These are phyloP conservation scores for human (Homo sapiens) DNA, from an alignment of 2,113 vertebrate species.

Conservation along the genomic window DNA sequence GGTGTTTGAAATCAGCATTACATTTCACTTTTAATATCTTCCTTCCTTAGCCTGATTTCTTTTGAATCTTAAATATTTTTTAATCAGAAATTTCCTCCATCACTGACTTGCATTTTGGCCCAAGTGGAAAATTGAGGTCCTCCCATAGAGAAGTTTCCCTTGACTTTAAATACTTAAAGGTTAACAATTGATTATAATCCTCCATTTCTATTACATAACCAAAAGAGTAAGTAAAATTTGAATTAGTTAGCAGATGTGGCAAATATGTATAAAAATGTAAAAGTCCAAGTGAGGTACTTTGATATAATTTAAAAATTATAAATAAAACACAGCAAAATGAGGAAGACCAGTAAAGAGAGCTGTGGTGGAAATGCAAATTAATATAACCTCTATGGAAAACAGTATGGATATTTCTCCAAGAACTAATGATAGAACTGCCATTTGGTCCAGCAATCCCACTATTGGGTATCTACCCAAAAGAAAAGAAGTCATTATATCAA, in stretches of 20 bases:
- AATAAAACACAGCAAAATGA: not conserved
- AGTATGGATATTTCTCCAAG: too few relatives aligned
- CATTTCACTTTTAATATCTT: not conserved
- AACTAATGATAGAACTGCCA: not conserved
- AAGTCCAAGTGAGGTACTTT: not conserved
- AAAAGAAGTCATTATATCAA: not conserved
- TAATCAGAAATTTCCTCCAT: not conserved
- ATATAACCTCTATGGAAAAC: not conserved
- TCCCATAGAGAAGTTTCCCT: not conserved
- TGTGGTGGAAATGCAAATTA: not conserved
- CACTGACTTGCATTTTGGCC: not conserved
- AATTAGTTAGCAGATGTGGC: not conserved
- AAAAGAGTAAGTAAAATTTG: not conserved
- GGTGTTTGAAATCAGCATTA: not conserved
- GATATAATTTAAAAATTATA: not conserved
- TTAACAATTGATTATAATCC: not conserved
- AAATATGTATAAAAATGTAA: slow-evolving; percentile 6
- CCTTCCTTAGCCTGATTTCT: not conserved
- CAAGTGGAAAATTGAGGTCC: not conserved
- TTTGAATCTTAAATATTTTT: not conserved
- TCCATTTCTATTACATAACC: not conserved
- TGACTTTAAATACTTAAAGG: not conserved
- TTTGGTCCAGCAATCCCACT: not conserved
- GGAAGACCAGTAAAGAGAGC: not conserved
- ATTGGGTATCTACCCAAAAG: not conserved